phyloP scores from a whole-genome alignment of 2,797 vertebrate genomes.

The Xenopus petersii region DNA sequence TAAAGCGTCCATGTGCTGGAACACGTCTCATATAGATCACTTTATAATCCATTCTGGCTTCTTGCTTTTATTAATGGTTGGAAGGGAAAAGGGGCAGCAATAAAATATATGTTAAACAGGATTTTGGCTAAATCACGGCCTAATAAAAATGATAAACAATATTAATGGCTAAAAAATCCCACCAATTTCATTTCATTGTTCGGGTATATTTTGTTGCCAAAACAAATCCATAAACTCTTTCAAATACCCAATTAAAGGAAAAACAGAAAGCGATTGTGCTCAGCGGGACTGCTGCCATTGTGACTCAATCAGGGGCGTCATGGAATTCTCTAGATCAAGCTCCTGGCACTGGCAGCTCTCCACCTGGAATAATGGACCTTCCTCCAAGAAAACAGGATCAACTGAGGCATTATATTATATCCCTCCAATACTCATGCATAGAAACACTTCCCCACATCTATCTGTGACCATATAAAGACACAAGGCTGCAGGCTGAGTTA shows the following conservation, averaged over 20 bases:
- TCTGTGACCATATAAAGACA: too few relatives aligned
- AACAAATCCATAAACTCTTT: conserved; percentile 24
- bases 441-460: too few relatives aligned
- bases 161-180: conserved; percentile 36
- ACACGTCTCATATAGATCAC: too few relatives aligned
- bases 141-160: conserved; percentile 33
- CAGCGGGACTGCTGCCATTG: conserved; percentile 22
- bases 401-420: too few relatives aligned
- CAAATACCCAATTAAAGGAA: conserved; percentile 31
- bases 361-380: neutral
- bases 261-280: conserved; percentile 24
- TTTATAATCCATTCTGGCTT: neutral
- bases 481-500: too few relatives aligned
- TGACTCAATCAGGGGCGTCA: neutral
- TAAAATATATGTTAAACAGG: conserved; percentile 26
- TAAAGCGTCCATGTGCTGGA: too few relatives aligned
- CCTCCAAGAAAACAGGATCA: neutral
- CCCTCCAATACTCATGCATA: too few relatives aligned
- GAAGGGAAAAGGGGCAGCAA: conserved; percentile 18
- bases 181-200: conserved; percentile 16
- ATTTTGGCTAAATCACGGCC: conserved; percentile 21
- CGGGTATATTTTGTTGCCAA: conserved; percentile 30
- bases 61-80: neutral
- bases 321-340: neutral
- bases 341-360: neutral